Evolutionary conservation across 92 coral and sea anemone species (phyloP), one percentile per base, ranked within the genome.

Genomic region (Epizoanthus illoricatus): DNA sequence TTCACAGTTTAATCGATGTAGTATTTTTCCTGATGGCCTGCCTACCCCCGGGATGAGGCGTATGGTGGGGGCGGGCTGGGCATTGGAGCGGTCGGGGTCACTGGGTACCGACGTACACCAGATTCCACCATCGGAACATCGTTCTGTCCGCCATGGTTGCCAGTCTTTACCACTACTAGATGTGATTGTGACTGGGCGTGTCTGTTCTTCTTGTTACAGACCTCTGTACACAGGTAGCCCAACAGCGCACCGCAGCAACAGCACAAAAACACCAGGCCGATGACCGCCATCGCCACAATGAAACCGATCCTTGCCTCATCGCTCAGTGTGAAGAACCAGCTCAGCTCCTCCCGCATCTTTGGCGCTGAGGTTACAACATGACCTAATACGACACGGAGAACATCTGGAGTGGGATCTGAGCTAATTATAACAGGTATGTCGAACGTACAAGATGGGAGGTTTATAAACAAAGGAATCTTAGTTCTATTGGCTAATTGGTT

Each of bases 191-290:
- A 21, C 10, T 3, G 21, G 21, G n/a, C 15, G 45, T 45, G 23
- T 23, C 81, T 62, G 33, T 42, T 39, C 71, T 78, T 78, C 23
- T 78, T 78, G 82, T 78, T 78, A 59, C 71, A 78, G 41, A 78
- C 82, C 82, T 78, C 82, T 0, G 82, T 78, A 47, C 82, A 78
- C 2, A 78, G 82, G 20, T 40, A 78, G 58, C 82, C 82, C 4
- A 40, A 78, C 10, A 78, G 82, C 7, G 43, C 72, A 15, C 82
- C 82, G 43, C 82, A 78, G 40, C 81, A 57, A 43, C 82, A 78
- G 3, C 64, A 39, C n/a, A 78, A 43, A 21, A 78, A 21, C 2
- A 20, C 0, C 23, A 78, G 52, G n/a, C 82, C 72, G 2, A 78
- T 21, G 12, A 63, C 52, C 5, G 3, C 57, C 71, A 78, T 62